Evolutionary conservation across 1,140 invertebrate genomes (phyloP), one percentile per base, ranked within the genome.

Genomic region (Gryon sp.): DNA sequence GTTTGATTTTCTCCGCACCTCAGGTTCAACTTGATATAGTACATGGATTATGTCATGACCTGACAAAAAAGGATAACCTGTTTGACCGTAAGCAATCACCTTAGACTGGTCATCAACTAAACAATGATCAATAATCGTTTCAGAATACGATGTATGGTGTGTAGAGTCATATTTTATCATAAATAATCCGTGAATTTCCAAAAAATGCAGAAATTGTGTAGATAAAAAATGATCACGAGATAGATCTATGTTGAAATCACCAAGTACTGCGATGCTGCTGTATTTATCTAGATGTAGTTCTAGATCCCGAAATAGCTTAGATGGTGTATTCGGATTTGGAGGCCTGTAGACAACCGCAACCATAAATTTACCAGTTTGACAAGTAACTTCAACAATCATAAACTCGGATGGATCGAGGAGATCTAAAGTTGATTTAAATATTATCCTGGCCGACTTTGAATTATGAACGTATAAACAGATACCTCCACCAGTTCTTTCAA

Each of bases 21-120:
- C 22, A 7, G 7, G n/a, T 3, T 3, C 2, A 34, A 12, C 32
- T 12, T 24, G 3, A 24, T 24, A 24, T 24, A 7, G 7, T 4
- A 34, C 14, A 12, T 2, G 22, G 12, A 48, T 48, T 4, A 48
- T 30, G 30, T 48, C 26, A 18, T 32, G 45, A 32, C 45, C 45
- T 18, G 45, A 48, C 12, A 48, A 12, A 18, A 32, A 48, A 11
- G 26, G 45, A 48, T 18, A 48, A 14, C 45, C 26, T 9, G 26
- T 18, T n/a, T 48, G 45, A 4, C 26, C 12, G 19, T 1, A 18
- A 0, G 1, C 4, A 4, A 32, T 2, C 7, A 48, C 19, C 7
- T 48, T 48, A 9, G 2, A 7, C 0, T 16, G 4, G 19, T n/a
- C n/a, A n/a, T n/a, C n/a, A n/a, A n/a, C n/a, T n/a, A n/a, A n/a